Evolutionary conservation across 2,888 invertebrate species (phyloP).

Genomic region (Tenthredo notha): DNA sequence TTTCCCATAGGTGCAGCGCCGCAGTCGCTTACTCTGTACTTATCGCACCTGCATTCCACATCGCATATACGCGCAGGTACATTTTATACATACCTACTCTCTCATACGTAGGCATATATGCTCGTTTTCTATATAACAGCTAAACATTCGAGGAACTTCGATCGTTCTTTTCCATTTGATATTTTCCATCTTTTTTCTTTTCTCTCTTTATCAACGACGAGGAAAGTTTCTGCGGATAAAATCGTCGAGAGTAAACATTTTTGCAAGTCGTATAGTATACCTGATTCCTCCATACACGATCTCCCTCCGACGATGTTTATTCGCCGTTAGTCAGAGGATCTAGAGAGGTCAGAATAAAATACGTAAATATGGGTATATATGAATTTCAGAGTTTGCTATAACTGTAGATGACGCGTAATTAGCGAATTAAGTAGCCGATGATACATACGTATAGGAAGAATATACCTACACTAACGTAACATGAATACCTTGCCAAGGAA

Average conservation of each 20-base stretch:
- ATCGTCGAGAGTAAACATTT: too few species aligned
- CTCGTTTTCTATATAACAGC: too few species aligned
- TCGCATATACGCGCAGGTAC: background rate
- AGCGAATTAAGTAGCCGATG: background rate
- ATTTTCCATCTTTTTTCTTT: too few species aligned
- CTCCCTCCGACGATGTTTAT: background rate
- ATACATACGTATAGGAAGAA: background rate
- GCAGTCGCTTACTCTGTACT: conserved; percentile 3
- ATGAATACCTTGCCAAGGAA: background rate
- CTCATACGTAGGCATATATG: too few species aligned
- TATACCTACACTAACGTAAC: background rate
- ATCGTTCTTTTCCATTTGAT: too few species aligned
- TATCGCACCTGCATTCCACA: conserved; percentile 30
- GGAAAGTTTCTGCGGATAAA: too few species aligned
- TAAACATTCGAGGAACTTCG: too few species aligned
- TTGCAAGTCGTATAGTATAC: too few species aligned
- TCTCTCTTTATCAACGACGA: too few species aligned
- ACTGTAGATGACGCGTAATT: background rate
- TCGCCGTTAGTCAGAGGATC: background rate
- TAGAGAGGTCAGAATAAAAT: conserved; percentile 6
- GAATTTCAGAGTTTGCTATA: background rate
- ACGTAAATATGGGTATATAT: background rate
- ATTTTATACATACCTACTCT: too few species aligned
- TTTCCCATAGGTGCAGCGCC: conserved; percentile 1
- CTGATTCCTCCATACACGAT: too few species aligned